Percentiles rank a stretch among this genome's conserved stretches.
Evolutionary conservation across 2,888 invertebrate species (phyloP).

Genomic region (Eupelmus urozonus): DNA sequence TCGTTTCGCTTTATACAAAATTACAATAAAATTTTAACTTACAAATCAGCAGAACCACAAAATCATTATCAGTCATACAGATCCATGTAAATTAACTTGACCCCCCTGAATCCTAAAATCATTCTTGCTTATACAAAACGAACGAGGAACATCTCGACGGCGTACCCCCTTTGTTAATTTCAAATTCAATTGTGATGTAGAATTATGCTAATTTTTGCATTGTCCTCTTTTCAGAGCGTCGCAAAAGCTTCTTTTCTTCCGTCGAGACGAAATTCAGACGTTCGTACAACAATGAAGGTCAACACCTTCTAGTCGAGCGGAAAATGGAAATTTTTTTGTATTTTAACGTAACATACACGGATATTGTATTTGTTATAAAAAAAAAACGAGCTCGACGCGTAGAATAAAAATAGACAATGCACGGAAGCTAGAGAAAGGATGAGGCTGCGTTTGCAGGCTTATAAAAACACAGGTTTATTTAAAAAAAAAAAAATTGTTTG

Average conservation of each 20-base stretch:
- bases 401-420: constrained; percentile 33
- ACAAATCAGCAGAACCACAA: no score
- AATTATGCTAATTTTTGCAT: constrained; percentile 19
- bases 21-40: no score
- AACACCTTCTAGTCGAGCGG: constrained; percentile 3
- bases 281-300: constrained; percentile 9
- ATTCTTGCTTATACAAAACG: constrained; percentile 3
- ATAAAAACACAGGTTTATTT: no score
- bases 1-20: no score
- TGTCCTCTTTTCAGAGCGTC: not conserved
- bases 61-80: no score
- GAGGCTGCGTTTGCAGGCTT: no score
- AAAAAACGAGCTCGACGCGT: not conserved
- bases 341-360: not conserved
- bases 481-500: no score
- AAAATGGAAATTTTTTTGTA: constrained; percentile 17
- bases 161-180: not conserved
- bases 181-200: constrained; percentile 13
- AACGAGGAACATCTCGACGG: not conserved
- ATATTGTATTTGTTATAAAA: not conserved
- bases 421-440: not conserved
- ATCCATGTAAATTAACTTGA: not conserved
- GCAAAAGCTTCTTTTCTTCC: constrained; percentile 12
- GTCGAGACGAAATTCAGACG: constrained; percentile 6
- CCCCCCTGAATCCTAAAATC: not conserved